Evolutionary conservation across 1,140 invertebrate genomes (phyloP).

Genomic region (Pteromalus puparum): DNA sequence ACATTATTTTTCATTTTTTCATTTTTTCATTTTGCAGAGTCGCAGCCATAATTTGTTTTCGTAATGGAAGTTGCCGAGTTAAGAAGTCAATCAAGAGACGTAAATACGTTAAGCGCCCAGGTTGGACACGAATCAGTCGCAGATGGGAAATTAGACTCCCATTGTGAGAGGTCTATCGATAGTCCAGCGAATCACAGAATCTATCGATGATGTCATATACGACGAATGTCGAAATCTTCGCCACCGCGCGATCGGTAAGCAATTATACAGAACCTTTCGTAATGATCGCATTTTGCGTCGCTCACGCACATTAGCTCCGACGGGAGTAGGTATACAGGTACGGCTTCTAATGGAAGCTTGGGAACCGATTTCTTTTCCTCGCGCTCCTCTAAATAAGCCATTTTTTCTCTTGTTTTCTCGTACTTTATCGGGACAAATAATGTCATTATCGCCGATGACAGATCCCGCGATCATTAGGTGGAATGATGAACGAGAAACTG

Average conservation of each 20-base stretch:
- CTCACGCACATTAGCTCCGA: no score
- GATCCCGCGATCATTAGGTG: slow-evolving; percentile 39
- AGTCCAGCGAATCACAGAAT: not conserved
- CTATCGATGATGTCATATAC: not conserved
- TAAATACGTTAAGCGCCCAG: not conserved
- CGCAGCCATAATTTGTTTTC: no score
- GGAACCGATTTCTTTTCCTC: slow-evolving; percentile 26
- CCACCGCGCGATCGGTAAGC: not conserved
- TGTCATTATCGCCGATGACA: slow-evolving; percentile 41
- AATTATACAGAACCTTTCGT: slow-evolving; percentile 5
- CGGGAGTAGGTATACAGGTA: not conserved
- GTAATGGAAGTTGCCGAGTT: no score
- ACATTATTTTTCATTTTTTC: not conserved
- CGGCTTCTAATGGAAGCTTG: slow-evolving; percentile 38
- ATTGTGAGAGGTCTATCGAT: not conserved
- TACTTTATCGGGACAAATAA: slow-evolving; percentile 40
- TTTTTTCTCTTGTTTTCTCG: slow-evolving; percentile 33
- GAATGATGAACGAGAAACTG: slow-evolving; percentile 45
- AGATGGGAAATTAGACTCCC: not conserved
- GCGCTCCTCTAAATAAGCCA: slow-evolving; percentile 28
- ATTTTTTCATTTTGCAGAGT: no score
- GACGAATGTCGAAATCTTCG: slow-evolving; percentile 22
- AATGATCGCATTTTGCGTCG: no score
- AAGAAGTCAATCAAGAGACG: not conserved
- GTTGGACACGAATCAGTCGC: not conserved